A percentile compares a stretch with the other conserved stretches of the same genome.
These are phyloP conservation scores for Lophochroa leadbeateri DNA, from an alignment of 2,113 vertebrate species.

Conservation along the genomic window DNA sequence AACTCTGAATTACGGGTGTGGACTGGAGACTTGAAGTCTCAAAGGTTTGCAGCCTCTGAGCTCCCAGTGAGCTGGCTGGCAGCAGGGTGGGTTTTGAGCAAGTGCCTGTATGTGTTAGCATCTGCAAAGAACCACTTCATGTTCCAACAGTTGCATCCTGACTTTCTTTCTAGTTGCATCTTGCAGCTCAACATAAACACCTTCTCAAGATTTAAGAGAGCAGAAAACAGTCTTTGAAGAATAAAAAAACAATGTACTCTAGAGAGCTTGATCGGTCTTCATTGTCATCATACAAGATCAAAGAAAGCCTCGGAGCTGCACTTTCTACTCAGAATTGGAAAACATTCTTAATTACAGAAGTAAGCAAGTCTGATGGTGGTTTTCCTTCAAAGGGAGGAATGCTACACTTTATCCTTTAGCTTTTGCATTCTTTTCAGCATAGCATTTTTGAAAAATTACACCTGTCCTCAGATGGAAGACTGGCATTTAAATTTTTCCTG, in stretches of 20 bases:
- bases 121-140: not conserved
- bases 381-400: conserved; percentile 24
- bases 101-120: not conserved
- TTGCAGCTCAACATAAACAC: not conserved
- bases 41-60: not conserved
- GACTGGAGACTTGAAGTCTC: conserved; percentile 19
- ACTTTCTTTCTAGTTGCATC: conserved; percentile 28
- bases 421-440: not conserved
- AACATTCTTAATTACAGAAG: conserved; percentile 49
- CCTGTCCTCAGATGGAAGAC: not conserved
- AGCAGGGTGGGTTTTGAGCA: not conserved
- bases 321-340: conserved; percentile 38
- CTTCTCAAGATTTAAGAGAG: not conserved
- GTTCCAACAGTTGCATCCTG: not conserved
- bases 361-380: conserved; percentile 1
- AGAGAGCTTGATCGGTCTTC: conserved; percentile 13
- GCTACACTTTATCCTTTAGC: not conserved
- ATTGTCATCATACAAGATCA: conserved; percentile 40
- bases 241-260: not conserved
- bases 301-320: not conserved
- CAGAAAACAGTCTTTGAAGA: conserved; percentile 39
- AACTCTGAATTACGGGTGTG: conserved; percentile 26
- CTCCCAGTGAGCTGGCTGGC: not conserved
- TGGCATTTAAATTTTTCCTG: not conserved
- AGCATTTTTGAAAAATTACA: conserved; percentile 3